Percentiles rank a stretch among this genome's conserved stretches.
Conservation (phyloP, 2,797 vertebrate species). For the Sebastes nivosus region DNA sequence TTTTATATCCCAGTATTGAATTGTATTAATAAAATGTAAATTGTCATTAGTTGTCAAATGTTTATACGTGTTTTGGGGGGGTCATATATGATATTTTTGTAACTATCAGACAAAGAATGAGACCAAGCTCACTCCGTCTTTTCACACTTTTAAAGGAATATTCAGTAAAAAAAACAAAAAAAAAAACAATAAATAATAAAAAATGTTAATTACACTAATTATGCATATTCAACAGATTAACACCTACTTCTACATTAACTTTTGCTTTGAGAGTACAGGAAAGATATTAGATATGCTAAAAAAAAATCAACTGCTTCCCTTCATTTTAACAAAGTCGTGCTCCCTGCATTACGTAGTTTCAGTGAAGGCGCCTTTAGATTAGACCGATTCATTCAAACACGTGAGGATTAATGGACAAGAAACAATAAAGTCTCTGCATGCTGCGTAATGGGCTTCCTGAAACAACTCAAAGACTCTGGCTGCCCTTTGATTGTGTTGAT, state of each 20-base stretch:
- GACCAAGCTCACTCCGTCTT: neutral
- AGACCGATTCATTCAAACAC: constrained; percentile 23
- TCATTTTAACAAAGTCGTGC: neutral
- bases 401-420: constrained; percentile 24
- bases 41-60: neutral
- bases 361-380: neutral
- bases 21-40: neutral
- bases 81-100: no score
- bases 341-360: constrained; percentile 9
- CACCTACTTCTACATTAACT: neutral
- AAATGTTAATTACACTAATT: neutral
- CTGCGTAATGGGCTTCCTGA: constrained; percentile 30
- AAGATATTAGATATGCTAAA: neutral
- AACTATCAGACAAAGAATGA: neutral
- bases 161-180: neutral
- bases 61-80: no score
- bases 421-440: constrained; percentile 38
- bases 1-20: neutral
- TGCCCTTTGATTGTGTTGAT: constrained; percentile 54
- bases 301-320: neutral
- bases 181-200: fast-evolving
- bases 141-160: neutral
- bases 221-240: neutral
- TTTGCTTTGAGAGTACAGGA: neutral
- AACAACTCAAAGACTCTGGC: constrained; percentile 24